Evolutionary conservation across 2,113 vertebrate genomes (phyloP).

Genomic region (Oncorhynchus masou): DNA sequence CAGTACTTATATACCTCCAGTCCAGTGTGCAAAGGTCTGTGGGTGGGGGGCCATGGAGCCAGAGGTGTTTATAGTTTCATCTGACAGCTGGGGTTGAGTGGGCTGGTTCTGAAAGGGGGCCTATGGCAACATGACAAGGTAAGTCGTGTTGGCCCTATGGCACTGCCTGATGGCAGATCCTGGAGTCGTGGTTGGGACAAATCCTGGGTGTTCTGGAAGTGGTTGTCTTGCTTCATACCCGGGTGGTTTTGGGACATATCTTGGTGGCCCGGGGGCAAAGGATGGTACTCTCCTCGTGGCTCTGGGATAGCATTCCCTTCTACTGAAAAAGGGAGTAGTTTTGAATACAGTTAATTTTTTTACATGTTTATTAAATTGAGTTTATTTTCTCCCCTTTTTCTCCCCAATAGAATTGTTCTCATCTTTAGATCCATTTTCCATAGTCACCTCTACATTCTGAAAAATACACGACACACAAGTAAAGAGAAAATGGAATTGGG

Average conservation of each 20-base stretch:
- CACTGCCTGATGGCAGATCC: constrained; percentile 54
- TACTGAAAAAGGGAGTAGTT: constrained; percentile 36
- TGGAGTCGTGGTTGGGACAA: constrained; percentile 53
- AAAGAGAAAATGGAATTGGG: background rate
- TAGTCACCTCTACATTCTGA: background rate
- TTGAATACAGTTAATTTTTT: background rate
- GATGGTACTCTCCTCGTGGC: constrained; percentile 25
- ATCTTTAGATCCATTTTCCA: no score
- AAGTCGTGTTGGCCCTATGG: constrained; percentile 42
- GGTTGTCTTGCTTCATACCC: constrained; percentile 22
- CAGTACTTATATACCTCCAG: no score
- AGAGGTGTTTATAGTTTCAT: constrained; percentile 21
- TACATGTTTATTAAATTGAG: no score
- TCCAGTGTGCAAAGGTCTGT: constrained; percentile 35
- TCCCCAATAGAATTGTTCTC: no score
- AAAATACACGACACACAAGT: background rate
- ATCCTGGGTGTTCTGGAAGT: constrained; percentile 40
- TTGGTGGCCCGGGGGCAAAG: constrained; percentile 44
- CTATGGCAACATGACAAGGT: no score
- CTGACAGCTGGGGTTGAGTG: background rate
- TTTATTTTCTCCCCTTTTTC: no score
- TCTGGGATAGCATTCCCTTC: constrained; percentile 66
- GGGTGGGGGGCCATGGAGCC: constrained; percentile 28
- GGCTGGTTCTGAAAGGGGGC: background rate
- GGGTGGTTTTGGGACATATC: constrained; percentile 29